Base-by-base conservation (phyloP, 2,797 vertebrate species). In the Enteromius trimaculatus region DNA sequence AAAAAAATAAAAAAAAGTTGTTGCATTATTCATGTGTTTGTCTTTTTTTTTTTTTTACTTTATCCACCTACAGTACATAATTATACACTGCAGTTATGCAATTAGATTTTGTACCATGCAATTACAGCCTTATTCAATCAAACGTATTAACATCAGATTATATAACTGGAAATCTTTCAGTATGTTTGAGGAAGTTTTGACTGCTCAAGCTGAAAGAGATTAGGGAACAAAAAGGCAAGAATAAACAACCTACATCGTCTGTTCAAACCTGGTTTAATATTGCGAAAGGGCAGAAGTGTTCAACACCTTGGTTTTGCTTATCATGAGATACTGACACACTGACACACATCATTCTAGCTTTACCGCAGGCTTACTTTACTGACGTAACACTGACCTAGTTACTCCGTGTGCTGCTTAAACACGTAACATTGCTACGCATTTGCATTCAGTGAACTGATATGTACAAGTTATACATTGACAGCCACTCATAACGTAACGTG, bases 331-430 rank as follows among this genome's bases (percentile, higher is more conserved):
- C 66, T 91, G 92, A 91, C 93, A 93, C 86, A 91, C 89, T 92
- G 90, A 92, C 92, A 92, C 90, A 92, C 89, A 92, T 92, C 86
- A 53, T 74, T 81, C 34, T 17, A 26, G 85, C 77, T 77, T 80
- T 84, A 86, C 87, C 86, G 65, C 83, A 70, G 87, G 82, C 89
- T 87, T 84, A 84, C 80, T 77, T 9, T 29, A 87, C 90, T 93
- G 91, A 92, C 86, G 92, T 92, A 93, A 92, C 88, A 88, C 85
- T 91, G 92, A 80, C 93, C 93, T 90, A 92, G 81, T 93, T 94
- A 88, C 68, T 60, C 84, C 71, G 79, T 86, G 19, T 79, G 69
- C 65, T 77, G 39, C 44, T 81, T 39, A 66, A 77, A 77, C 76
- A 62, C 8, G 14, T 51, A 69, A 3, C 39, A 42, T 23, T 23